A percentile compares a stretch with the other conserved stretches of the same genome.
Conservation (phyloP, 2,797 vertebrate genomes). For the Acanthiza pusilla region DNA sequence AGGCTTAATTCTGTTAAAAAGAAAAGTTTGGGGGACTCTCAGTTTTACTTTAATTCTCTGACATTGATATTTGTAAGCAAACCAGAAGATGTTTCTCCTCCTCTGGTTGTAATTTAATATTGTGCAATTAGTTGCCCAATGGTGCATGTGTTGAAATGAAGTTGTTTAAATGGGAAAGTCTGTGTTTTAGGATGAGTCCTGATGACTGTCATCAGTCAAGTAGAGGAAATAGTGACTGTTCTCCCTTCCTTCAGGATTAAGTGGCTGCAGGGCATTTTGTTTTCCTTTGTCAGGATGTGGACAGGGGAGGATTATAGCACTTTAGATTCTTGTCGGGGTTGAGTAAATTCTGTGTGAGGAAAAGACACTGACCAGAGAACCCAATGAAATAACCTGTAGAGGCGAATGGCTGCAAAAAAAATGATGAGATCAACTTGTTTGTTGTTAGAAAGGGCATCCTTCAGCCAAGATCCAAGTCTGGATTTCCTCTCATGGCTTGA, state of each 20-base stretch:
- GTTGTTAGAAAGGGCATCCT: not conserved
- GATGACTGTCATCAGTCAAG: not conserved
- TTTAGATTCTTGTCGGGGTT: not conserved
- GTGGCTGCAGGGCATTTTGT: not conserved
- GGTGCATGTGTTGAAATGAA: not conserved
- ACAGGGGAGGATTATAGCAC: not conserved
- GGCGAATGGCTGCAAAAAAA: not conserved
- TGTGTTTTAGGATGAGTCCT: not conserved
- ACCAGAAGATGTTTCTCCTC: conserved; percentile 1
- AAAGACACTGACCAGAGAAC: not conserved
- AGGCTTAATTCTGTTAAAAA: not conserved
- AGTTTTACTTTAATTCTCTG: not conserved
- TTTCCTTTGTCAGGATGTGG: not conserved
- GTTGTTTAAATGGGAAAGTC: not conserved
- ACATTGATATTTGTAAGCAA: not conserved
- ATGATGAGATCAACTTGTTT: not conserved
- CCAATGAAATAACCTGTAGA: not conserved
- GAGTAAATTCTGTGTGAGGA: not conserved
- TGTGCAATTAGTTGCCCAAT: conserved; percentile 42
- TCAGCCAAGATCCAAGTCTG: not conserved
- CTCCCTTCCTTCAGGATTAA: not conserved
- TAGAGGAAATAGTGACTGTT: conserved; percentile 9
- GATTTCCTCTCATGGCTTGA: not conserved
- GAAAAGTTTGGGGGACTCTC: not conserved
- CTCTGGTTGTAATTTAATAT: conserved; percentile 34